phyloP scores from a whole-genome alignment of 1,140 invertebrate species.

The Leptinotarsa texana region DNA sequence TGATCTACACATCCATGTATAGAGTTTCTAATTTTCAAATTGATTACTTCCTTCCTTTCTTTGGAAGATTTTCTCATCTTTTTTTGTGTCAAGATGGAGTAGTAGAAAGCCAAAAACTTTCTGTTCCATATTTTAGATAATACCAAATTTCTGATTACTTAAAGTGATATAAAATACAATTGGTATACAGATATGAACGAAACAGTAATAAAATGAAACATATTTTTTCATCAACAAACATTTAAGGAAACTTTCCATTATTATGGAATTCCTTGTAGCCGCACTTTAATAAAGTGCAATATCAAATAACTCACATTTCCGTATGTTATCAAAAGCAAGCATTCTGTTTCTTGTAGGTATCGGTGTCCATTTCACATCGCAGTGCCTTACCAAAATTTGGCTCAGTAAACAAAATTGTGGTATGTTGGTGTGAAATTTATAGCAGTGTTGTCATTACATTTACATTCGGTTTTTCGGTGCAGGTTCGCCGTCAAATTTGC shows the following conservation, averaged over 20 bases:
- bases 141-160: too few relatives aligned
- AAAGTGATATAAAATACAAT: too few relatives aligned
- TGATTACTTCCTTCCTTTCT: too few relatives aligned
- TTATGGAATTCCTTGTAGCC: not conserved
- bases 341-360: not conserved
- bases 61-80: too few relatives aligned
- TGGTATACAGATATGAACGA: too few relatives aligned
- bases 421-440: constrained; percentile 14
- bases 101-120: too few relatives aligned
- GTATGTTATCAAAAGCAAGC: not conserved
- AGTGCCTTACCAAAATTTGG: not conserved
- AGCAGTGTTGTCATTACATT: not conserved
- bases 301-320: not conserved
- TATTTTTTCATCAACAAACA: too few relatives aligned
- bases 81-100: too few relatives aligned
- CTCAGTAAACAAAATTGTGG: constrained; percentile 8
- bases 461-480: not conserved
- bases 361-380: not conserved
- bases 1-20: too few relatives aligned
- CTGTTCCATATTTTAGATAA: too few relatives aligned
- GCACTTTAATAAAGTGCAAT: not conserved
- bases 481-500: constrained; percentile 13
- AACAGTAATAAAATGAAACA: too few relatives aligned
- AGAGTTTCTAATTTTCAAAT: too few relatives aligned
- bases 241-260: not conserved